A percentile compares a stretch with the other conserved stretches of the same genome.
Conservation (phyloP, 2,797 vertebrate genomes). For the Rallus crepitans region DNA sequence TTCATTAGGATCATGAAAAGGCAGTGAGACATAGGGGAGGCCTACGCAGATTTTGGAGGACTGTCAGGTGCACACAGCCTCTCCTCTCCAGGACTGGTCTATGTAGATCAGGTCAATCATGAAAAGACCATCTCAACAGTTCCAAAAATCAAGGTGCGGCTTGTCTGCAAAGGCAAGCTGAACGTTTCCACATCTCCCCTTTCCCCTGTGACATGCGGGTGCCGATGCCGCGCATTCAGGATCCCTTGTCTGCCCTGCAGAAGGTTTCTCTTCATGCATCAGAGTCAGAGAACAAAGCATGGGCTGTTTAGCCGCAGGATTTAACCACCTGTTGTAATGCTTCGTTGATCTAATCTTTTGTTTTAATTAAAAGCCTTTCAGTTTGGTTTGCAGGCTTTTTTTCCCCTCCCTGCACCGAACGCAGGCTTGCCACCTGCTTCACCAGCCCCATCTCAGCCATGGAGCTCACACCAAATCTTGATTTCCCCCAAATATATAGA, state of each 20-base stretch:
- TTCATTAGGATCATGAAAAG: background rate
- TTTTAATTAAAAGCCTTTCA: constrained; percentile 66
- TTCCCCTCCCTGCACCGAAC: background rate
- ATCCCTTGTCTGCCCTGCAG: constrained; percentile 8
- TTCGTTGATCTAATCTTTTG: constrained; percentile 47
- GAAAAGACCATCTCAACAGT: background rate
- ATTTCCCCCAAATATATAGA: background rate
- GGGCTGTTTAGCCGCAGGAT: constrained; percentile 42
- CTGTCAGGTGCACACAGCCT: accelerated
- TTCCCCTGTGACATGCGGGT: background rate
- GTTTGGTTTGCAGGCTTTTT: constrained; percentile 14
- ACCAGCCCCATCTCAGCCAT: accelerated
- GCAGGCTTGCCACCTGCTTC: constrained; percentile 10
- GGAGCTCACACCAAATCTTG: background rate
- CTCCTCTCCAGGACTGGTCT: background rate
- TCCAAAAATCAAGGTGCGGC: background rate
- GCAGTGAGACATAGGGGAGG: background rate
- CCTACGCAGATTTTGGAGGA: background rate
- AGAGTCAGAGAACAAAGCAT: constrained; percentile 43
- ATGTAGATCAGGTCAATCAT: background rate
- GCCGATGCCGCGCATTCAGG: background rate
- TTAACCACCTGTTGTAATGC: constrained; percentile 60
- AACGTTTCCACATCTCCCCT: background rate
- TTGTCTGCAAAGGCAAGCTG: accelerated
- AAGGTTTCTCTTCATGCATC: constrained; percentile 16